Evolutionary conservation across 35 echinoderm and acorn worm species (phyloP).

Genomic region (Lytechinus pictus): DNA sequence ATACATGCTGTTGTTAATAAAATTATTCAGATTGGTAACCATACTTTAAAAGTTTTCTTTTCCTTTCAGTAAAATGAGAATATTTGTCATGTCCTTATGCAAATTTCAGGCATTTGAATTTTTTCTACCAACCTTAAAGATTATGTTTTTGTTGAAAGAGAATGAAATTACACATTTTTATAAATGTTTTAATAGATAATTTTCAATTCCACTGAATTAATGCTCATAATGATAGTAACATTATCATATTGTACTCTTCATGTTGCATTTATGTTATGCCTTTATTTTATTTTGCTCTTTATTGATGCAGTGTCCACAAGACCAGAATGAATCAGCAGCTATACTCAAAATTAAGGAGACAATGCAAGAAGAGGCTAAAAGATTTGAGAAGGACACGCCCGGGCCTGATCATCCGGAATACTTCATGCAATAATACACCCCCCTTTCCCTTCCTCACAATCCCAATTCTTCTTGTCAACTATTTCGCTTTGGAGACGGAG

Average conservation of each 20-base stretch:
- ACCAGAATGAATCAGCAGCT: slow-evolving; percentile 98
- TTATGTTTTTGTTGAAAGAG: background rate
- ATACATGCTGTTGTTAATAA: background rate
- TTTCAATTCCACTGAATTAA: background rate
- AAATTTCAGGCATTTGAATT: background rate
- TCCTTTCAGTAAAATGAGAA: background rate
- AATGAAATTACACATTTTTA: background rate
- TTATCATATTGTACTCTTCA: background rate
- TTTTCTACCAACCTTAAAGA: background rate
- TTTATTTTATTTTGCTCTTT: background rate
- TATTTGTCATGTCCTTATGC: background rate
- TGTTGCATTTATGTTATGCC: background rate
- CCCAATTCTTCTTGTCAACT: slow-evolving; percentile 10
- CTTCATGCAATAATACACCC: slow-evolving; percentile 94
- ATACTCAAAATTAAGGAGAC: slow-evolving; percentile 99
- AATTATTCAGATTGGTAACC: background rate
- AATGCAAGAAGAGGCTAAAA: slow-evolving; percentile 99
- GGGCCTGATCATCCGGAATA: slow-evolving; percentile 88
- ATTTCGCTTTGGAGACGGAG: background rate
- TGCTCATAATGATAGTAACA: background rate
- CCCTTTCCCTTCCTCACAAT: slow-evolving; percentile 26
- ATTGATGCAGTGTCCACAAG: slow-evolving; percentile 57
- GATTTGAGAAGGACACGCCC: slow-evolving; percentile 98
- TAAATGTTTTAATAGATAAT: background rate
- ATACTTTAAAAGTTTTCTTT: background rate